Conservation (phyloP, 2,888 invertebrate genomes). For the Epicampocera succincta region DNA sequence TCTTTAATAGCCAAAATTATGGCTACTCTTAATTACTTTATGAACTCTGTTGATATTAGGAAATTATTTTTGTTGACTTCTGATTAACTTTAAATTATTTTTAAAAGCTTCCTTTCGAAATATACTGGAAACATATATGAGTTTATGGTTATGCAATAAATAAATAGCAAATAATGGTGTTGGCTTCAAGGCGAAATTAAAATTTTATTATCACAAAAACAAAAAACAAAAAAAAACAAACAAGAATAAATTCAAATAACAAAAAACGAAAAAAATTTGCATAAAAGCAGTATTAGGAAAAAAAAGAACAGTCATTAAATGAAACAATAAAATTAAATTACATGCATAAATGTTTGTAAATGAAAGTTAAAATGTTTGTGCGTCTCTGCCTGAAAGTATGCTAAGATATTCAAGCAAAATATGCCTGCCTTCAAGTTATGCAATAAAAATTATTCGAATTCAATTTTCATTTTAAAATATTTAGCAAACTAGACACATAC, state of each 20-base stretch:
- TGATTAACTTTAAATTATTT: not conserved
- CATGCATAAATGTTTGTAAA: conserved; percentile 14
- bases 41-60: not conserved
- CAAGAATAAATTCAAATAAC: too few relatives aligned
- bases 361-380: conserved; percentile 4
- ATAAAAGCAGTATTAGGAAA: not conserved
- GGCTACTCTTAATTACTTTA: too few relatives aligned
- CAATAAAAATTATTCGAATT: conserved; percentile 62
- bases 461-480: conserved; percentile 62
- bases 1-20: too few relatives aligned
- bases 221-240: not conserved
- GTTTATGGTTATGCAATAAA: not conserved
- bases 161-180: conserved; percentile 6
- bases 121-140: not conserved
- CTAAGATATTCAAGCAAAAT: conserved; percentile 8
- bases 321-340: not conserved
- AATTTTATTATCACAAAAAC: conserved; percentile 30
- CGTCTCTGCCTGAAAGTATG: not conserved
- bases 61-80: not conserved
- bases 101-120: not conserved
- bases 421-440: conserved; percentile 34
- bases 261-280: not conserved
- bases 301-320: not conserved
- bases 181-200: conserved; percentile 27
- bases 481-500: conserved; percentile 20